These are phyloP conservation scores for Meteorus colon DNA, from an alignment of 2,888 invertebrate species.

Conservation along the genomic window DNA sequence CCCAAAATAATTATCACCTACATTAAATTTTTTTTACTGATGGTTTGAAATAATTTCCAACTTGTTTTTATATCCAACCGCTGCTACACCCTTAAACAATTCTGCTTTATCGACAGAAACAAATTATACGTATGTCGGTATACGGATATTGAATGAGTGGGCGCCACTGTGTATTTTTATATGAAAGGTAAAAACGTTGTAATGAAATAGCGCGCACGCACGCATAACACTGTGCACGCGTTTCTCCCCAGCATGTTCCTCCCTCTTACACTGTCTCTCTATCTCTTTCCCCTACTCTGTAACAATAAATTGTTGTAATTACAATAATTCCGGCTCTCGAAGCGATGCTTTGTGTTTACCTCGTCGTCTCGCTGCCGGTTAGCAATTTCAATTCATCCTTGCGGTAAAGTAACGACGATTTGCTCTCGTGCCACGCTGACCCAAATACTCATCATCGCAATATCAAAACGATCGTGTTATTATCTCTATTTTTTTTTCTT, in stretches of 20 bases:
- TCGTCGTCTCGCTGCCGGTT: slow-evolving; percentile 53
- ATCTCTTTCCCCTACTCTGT: slow-evolving; percentile 39
- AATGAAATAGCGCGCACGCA: not conserved
- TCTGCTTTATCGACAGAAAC: too few species aligned
- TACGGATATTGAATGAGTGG: too few species aligned
- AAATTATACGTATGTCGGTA: too few species aligned
- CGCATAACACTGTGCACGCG: not conserved
- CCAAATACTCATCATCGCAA: slow-evolving; percentile 53
- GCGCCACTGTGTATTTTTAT: too few species aligned
- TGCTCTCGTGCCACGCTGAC: slow-evolving; percentile 57
- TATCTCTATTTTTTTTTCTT: not conserved
- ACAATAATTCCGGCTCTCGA: slow-evolving; percentile 67
- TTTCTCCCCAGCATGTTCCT: not conserved
- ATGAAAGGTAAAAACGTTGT: not conserved
- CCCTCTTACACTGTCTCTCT: slow-evolving; percentile 12
- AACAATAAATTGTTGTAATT: slow-evolving; percentile 69
- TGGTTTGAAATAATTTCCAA: too few species aligned
- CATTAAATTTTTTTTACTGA: too few species aligned
- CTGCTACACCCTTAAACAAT: too few species aligned
- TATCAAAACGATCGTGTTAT: slow-evolving; percentile 11
- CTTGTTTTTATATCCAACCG: too few species aligned
- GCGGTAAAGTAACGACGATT: slow-evolving; percentile 53
- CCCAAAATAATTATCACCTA: too few species aligned
- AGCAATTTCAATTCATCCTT: slow-evolving; percentile 57
- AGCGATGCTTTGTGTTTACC: slow-evolving; percentile 61